Evolutionary conservation across 2,797 vertebrate species (phyloP).

Genomic region (Danio tinwini): DNA sequence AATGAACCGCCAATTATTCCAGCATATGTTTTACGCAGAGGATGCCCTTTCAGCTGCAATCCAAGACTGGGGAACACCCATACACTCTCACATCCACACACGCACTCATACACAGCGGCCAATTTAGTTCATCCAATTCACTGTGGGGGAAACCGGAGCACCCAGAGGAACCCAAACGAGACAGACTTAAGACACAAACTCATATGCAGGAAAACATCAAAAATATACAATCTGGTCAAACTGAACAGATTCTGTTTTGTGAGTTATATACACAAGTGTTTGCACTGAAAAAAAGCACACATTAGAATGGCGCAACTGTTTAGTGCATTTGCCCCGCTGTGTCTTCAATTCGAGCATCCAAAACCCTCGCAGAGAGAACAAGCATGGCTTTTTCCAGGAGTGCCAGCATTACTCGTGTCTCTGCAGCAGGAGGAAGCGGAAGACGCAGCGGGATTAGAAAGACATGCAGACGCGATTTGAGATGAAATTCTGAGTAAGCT

Average conservation of each 20-base stretch:
- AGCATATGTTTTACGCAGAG: too few species aligned
- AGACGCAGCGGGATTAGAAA: conserved; percentile 31
- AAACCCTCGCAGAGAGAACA: conserved; percentile 13
- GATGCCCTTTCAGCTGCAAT: too few species aligned
- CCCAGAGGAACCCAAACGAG: too few species aligned
- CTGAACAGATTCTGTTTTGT: not conserved
- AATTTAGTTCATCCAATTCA: too few species aligned
- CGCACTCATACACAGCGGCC: too few species aligned
- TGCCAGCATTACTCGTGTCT: conserved; percentile 15
- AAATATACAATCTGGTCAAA: not conserved
- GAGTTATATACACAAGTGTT: not conserved
- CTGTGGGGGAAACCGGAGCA: too few species aligned
- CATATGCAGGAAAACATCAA: not conserved
- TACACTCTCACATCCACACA: too few species aligned
- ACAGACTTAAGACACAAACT: too few species aligned
- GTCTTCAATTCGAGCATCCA: conserved; percentile 10
- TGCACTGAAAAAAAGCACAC: not conserved
- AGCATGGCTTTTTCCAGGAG: conserved; percentile 23
- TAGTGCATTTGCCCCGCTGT: conserved; percentile 10
- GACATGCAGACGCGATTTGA: conserved; percentile 17
- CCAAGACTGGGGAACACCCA: too few species aligned
- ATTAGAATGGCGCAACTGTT: conserved; percentile 17
- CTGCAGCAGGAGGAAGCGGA: conserved; percentile 13
- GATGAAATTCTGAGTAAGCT: conserved; percentile 34
- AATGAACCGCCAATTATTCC: too few species aligned